Base-by-base conservation (phyloP, 1,140 invertebrate genomes). In the Lordiphosa stackelbergi region DNA sequence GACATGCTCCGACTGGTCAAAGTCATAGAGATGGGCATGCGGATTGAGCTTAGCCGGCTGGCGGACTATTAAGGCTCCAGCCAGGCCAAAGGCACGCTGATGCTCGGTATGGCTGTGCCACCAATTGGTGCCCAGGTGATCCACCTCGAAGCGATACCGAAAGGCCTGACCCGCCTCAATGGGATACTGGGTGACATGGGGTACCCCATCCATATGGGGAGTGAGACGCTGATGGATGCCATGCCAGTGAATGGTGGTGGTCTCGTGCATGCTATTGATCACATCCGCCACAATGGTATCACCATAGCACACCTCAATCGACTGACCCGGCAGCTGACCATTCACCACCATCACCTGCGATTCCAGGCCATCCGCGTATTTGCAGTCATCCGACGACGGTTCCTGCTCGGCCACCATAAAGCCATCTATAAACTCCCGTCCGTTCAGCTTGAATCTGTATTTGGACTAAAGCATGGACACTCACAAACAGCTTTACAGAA, bases 141-240 rank as follows among this genome's bases (percentile, higher is more conserved):
- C 87, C 5, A 91, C 91, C 45, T 84, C 83, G 54, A 88, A 89
- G 11, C 70, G 73, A 70, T 92, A 92, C 5, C 89, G 88, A 56
- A 92, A 93, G 2, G 88, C 88, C 42, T 89, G 89, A 0, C 87
- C 88, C 0, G 91, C 89, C 12, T 75, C 78, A 10, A 93, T 91
- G 0, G 92, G 91, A 69, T 92, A 92, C 66, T 95, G 93, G 0
- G 92, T 94, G 4, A 94, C 88, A 87, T 91, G 92, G 0, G 93
- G 92, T 9, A 94, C 92, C 0, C 92, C 92, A 72, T 93, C 92
- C 90, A 92, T 92, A 68, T 89, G 89, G 0, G 89, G 90, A 0
- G 89, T 89, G 10, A 69, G 69, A 0, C 70, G 63, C 57, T 90
- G 89, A 34, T 89, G 88, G 24, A 89, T 87, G 2, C 90, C 90